Evolutionary conservation across 2,797 vertebrate species (phyloP), one percentile per base, ranked within the genome.

Genomic region (Euthynnus affinis): DNA sequence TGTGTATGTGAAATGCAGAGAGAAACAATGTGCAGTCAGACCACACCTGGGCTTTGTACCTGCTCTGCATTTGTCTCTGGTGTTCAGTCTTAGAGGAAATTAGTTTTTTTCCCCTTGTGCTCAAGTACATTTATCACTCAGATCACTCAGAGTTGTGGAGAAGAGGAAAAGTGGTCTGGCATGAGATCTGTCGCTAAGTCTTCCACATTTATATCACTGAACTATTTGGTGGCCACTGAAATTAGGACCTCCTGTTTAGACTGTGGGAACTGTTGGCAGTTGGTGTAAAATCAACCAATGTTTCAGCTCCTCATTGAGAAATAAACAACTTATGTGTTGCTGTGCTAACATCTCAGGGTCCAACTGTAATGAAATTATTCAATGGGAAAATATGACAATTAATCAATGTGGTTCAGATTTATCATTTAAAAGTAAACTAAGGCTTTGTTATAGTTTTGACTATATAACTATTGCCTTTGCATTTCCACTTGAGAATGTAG

Each of bases 211-310:
- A 78, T 88, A 80, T 81, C 85, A 71, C 86, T 71, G 40, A 89
- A 87, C 76, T 87, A 83, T 92, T 86, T 77, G 44, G 65, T 78
- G 79, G 80, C 83, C 81, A 56, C 75, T 86, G 75, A 92, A 91
- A 91, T 85, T 88, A 77, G 78, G 86, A 89, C 87, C 63, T 88
- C 83, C 80, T 92, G 87, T 91, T 91, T 77, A 72, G 82, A 82
- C 82, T 90, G 85, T 90, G 91, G 82, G 88, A 93, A 91, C 86
- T 70, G 77, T 70, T 76, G 79, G 78, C 66, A 81, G 67, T 62
- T 61, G 71, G 49, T 73, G 34, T 66, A 64, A 76, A 82, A 86
- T 83, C 55, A 72, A 52, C 63, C 61, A 44, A 17, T 69, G 73
- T 72, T 84, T 83, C 40, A 67, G 49, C 53, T 82, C 25, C 51